These are phyloP conservation scores for Lichenostomus cassidix DNA, from an alignment of 2,113 vertebrate genomes.

Conservation along the genomic window DNA sequence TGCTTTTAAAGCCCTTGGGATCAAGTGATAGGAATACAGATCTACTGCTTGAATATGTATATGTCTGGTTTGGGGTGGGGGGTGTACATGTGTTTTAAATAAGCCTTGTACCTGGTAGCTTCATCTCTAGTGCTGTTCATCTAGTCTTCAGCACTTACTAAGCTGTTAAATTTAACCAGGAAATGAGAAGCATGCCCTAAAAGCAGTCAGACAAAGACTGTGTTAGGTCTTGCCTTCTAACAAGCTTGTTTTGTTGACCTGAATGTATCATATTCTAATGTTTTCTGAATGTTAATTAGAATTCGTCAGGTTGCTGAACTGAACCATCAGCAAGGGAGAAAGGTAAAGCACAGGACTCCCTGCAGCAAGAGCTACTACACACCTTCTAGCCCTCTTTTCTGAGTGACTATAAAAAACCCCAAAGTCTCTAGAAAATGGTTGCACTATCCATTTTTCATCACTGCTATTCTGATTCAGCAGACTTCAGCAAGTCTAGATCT, in stretches of 20 bases:
- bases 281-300: neutral
- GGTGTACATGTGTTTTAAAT: neutral
- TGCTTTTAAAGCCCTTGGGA: neutral
- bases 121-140: neutral
- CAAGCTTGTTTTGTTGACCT: neutral
- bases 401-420: neutral
- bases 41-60: neutral
- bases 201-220: neutral
- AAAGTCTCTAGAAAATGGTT: neutral
- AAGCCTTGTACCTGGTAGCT: neutral
- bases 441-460: neutral
- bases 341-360: neutral
- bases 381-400: neutral
- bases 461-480: neutral
- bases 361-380: neutral
- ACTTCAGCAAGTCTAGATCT: neutral
- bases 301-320: neutral
- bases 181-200: neutral
- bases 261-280: neutral
- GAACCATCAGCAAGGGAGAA: neutral
- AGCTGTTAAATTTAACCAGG: neutral
- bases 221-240: neutral
- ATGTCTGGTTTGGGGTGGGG: neutral
- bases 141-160: neutral
- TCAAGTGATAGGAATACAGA: neutral